Evolutionary conservation across 2,113 vertebrate genomes (phyloP), one percentile per base, ranked within the genome.

Genomic region (Blennius ocellaris): DNA sequence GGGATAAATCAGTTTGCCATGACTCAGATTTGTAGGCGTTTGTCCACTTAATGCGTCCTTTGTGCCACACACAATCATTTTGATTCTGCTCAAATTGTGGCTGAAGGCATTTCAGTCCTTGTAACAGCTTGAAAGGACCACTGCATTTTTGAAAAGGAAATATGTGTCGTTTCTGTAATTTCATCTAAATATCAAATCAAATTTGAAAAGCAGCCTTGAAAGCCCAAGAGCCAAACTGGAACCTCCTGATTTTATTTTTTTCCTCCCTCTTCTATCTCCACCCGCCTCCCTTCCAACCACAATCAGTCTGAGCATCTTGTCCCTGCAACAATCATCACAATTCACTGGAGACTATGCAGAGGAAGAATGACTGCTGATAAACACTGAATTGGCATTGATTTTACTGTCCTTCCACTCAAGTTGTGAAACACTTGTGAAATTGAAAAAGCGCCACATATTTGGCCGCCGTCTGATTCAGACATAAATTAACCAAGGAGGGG

Each of bases 351-450:
- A 73, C 55, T 57, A 16, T 5, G 9, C 36, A 39, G 21, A 38
- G 47, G 36, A 48, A 62, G 54, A 72, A 39, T 53, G 57, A 61
- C 67, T 68, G 14, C 11, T 76, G 56, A 70, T 63, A 54, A 70
- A 72, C 58, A 74, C 60, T 53, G 30, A 14, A 68, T 60, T 55
- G 54, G 8, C 48, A 82, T 69, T 67, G 63, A 81, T 83, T 85
- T 71, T 61, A 59, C 0, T 40, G 45, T 69, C 41, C 11, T 80
- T 59, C 11, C 17, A 52, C 65, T 78, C 51, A 57, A 54, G 57
- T 60, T 59, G 38, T 21, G 21, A 51, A 58, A 15, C 12, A 41
- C 37, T 49, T 5, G 9, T 61, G 39, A 76, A 80, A 64, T 50
- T 62, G 56, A 30, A 78, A 52, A 76, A 38, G 15, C 48, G 9